A percentile compares a stretch with the other conserved stretches of the same genome.
phyloP scores from a whole-genome alignment of 2,797 vertebrate genomes.

The Melanotaenia pygmaea region DNA sequence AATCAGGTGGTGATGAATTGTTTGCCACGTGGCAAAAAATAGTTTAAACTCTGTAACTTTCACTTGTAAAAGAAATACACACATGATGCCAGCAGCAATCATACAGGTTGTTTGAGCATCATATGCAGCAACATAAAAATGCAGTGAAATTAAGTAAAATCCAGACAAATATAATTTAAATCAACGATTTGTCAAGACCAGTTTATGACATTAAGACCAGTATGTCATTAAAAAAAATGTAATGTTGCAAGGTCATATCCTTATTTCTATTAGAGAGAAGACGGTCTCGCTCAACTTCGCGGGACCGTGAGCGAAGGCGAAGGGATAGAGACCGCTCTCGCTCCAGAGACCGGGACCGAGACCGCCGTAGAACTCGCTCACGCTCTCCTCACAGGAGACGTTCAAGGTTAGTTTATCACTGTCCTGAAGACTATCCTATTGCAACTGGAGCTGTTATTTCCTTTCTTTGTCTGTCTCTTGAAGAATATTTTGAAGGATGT shows the following conservation, averaged over 20 bases:
- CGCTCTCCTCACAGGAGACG: slow-evolving; percentile 91
- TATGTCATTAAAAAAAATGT: not conserved
- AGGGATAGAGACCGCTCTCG: slow-evolving; percentile 89
- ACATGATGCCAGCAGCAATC: no score
- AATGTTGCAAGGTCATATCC: not conserved
- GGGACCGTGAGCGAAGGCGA: slow-evolving; percentile 89
- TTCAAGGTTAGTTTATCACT: slow-evolving; percentile 83
- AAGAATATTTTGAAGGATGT: not conserved
- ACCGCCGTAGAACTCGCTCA: slow-evolving; percentile 88
- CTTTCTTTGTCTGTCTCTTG: no score
- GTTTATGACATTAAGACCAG: not conserved
- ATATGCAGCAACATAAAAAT: not conserved
- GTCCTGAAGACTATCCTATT: not conserved
- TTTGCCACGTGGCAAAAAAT: no score
- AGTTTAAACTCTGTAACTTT: no score
- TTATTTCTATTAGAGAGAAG: slow-evolving; percentile 84
- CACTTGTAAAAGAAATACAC: no score
- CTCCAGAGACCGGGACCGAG: slow-evolving; percentile 88
- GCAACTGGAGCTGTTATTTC: not conserved
- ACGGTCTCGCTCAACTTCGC: slow-evolving; percentile 89
- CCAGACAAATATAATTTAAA: no score
- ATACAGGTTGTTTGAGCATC: not conserved
- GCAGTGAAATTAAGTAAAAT: no score
- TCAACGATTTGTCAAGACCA: not conserved
- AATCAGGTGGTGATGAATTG: no score